Evolutionary conservation across 2,113 vertebrate genomes (phyloP), one percentile per base, ranked within the genome.

Genomic region (Leucopsar rothschildi): DNA sequence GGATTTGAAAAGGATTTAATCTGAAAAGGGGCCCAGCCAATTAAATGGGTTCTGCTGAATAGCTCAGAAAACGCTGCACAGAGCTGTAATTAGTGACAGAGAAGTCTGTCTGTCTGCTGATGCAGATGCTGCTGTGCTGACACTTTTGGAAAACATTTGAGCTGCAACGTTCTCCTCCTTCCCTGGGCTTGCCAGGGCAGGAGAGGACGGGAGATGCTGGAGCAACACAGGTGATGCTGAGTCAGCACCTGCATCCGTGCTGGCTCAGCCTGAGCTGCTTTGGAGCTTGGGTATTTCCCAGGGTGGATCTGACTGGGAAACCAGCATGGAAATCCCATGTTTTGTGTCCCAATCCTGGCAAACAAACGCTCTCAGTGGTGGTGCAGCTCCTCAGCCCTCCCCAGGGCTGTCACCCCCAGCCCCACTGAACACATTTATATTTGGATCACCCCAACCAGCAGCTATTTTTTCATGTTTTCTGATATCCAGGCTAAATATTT

Each of bases 281-380:
- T 1, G 4, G 37, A 47, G 29, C 56, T 28, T 18, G 60, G 53
- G 3, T 53, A 9, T 50, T 49, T 27, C 35, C 64, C 29, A 70
- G 47, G 0, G 0, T 9, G 59, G 66, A 16, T 70, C 37, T 66
- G 56, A 33, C 28, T 76, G 71, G 24, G 70, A 86, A 93, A 3
- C 15, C 42, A 50, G 20, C 40, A 42, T 42, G 40, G 40, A 60
- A 70, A 31, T 3, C 5, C 10, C 18, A 10, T 0, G 4, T 9
- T 35, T 80, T 47, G 17, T 12, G 27, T 15, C 18, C 5, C 42
- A 83, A 56, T 18, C 25, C 40, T 9, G 15, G 7, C n/a, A 82
- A 45, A 31, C 11, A 22, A 22, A 37, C 0, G 0, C 6, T 57
- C 18, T 42, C 19, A 10, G 50, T 3, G 14, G 39, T 6, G n/a